phyloP scores from a whole-genome alignment of 1,140 invertebrate genomes.

The Ganaspis sp. region DNA sequence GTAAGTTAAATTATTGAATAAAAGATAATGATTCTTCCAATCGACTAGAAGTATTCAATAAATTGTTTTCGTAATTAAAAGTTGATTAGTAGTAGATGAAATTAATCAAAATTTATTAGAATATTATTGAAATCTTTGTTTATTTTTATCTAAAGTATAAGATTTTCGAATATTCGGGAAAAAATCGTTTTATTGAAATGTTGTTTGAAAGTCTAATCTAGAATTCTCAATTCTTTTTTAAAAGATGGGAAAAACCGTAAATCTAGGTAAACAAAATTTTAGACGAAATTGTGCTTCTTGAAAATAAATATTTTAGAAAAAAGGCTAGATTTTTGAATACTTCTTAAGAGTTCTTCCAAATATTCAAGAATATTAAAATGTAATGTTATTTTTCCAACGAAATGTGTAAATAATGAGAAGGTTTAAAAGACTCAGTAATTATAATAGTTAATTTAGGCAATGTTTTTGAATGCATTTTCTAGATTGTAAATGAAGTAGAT shows the following conservation, averaged over 20 bases:
- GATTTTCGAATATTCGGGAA: too few species aligned
- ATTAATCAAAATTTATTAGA: neutral
- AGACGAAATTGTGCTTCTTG: neutral
- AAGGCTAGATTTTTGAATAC: slow-evolving; percentile 5
- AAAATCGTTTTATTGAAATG: too few species aligned
- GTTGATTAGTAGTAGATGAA: neutral
- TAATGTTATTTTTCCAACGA: slow-evolving; percentile 10
- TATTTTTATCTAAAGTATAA: neutral
- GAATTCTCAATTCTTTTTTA: neutral
- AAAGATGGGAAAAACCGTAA: neutral
- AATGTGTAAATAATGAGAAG: neutral
- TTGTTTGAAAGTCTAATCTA: too few species aligned
- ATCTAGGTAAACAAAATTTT: neutral
- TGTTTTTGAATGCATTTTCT: slow-evolving; percentile 16
- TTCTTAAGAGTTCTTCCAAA: slow-evolving; percentile 14
- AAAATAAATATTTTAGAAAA: neutral
- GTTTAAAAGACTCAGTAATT: neutral
- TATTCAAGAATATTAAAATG: neutral
- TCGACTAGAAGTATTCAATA: neutral
- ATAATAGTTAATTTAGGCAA: neutral
- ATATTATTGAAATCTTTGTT: neutral
- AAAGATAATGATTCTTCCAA: neutral
- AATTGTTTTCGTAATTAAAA: neutral
- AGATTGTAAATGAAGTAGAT: neutral
- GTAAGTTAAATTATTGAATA: neutral